Conservation (phyloP, 2,888 invertebrate species). For the Itoplectis maculator region DNA sequence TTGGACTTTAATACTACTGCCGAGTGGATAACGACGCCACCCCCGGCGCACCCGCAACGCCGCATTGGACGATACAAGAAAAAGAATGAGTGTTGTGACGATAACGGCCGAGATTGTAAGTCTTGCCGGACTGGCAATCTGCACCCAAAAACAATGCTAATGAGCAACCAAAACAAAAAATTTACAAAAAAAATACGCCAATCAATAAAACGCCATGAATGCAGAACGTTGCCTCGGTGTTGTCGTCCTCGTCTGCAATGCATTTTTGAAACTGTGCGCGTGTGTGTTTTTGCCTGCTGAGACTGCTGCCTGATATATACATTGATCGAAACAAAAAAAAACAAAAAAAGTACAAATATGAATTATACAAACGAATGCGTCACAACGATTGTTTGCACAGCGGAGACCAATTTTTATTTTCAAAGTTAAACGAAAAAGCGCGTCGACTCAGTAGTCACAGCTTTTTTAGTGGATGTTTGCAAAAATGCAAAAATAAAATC, state of each 20-base stretch:
- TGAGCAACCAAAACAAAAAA: slow-evolving; percentile 67
- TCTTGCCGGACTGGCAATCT: slow-evolving; percentile 75
- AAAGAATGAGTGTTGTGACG: slow-evolving; percentile 84
- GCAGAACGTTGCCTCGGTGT: slow-evolving; percentile 82
- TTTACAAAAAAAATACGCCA: slow-evolving; percentile 64
- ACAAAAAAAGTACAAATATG: slow-evolving; percentile 8
- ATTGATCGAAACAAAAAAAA: slow-evolving; percentile 32
- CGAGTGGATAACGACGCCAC: slow-evolving; percentile 81
- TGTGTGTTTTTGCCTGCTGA: slow-evolving; percentile 78
- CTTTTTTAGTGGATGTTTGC: neutral
- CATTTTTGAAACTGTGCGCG: slow-evolving; percentile 72
- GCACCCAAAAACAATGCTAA: slow-evolving; percentile 68
- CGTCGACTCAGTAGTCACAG: slow-evolving; percentile 14
- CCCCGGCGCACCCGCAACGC: slow-evolving; percentile 77
- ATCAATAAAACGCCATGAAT: slow-evolving; percentile 76
- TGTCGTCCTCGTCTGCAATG: slow-evolving; percentile 75
- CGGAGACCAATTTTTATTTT: slow-evolving; percentile 3
- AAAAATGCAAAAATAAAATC: neutral
- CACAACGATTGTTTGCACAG: slow-evolving; percentile 54
- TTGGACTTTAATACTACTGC: slow-evolving; percentile 82
- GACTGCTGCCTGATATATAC: slow-evolving; percentile 78
- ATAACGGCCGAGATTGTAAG: slow-evolving; percentile 84
- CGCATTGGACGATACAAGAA: slow-evolving; percentile 83
- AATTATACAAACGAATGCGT: slow-evolving; percentile 46
- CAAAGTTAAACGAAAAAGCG: neutral